phyloP scores from a whole-genome alignment of 1,140 invertebrate species.

The Drosophila sturtevanti region DNA sequence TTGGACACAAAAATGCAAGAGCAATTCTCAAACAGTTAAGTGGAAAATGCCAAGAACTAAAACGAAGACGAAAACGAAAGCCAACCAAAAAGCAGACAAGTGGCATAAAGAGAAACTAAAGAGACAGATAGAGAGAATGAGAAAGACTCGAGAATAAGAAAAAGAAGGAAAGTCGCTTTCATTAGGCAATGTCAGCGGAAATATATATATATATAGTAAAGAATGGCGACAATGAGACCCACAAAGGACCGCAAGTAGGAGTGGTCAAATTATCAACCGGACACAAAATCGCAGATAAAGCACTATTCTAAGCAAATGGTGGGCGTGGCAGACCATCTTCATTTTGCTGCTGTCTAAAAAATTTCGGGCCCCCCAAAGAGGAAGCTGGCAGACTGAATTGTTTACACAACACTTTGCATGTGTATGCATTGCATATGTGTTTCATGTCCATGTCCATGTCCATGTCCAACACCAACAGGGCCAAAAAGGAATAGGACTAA shows the following conservation, averaged over 20 bases:
- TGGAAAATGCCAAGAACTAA: slow-evolving; percentile 58
- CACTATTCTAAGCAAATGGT: slow-evolving; percentile 33
- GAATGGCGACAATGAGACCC: slow-evolving; percentile 37
- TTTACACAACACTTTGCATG: slow-evolving; percentile 78
- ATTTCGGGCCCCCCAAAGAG: not conserved
- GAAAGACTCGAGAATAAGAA: slow-evolving; percentile 16
- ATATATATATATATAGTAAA: slow-evolving; percentile 38
- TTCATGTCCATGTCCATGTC: slow-evolving; percentile 45
- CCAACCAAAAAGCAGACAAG: not conserved
- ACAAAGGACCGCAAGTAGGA: not conserved
- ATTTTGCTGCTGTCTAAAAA: not conserved
- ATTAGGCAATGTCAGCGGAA: slow-evolving; percentile 52
- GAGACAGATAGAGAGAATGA: slow-evolving; percentile 4
- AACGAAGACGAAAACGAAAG: slow-evolving; percentile 22
- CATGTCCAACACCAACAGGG: slow-evolving; percentile 23
- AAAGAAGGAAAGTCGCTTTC: slow-evolving; percentile 32
- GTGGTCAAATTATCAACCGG: not conserved
- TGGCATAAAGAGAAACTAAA: not conserved
- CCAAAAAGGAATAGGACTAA: no score
- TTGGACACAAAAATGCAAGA: slow-evolving; percentile 67
- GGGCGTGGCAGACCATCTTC: slow-evolving; percentile 35
- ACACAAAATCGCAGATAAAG: slow-evolving; percentile 40
- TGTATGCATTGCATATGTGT: slow-evolving; percentile 42
- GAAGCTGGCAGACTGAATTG: slow-evolving; percentile 41
- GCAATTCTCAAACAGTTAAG: slow-evolving; percentile 54